Evolutionary conservation across 2,888 invertebrate species (phyloP).

Genomic region (Cheilosia variabilis): DNA sequence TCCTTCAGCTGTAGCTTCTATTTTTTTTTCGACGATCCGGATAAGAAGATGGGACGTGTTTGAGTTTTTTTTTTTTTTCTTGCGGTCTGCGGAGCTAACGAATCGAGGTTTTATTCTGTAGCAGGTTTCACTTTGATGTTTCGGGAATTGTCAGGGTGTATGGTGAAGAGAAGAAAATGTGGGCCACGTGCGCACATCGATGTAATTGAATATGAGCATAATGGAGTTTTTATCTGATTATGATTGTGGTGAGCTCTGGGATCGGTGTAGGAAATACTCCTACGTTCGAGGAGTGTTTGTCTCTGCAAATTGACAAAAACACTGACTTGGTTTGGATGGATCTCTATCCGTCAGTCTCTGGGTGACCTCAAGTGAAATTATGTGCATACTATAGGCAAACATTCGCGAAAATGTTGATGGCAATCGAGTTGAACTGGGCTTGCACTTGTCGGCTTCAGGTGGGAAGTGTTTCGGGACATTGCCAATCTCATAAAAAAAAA

Average conservation of each 20-base stretch:
- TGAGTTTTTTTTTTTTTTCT: no score
- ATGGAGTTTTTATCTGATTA: slow-evolving; percentile 1
- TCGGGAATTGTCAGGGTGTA: neutral
- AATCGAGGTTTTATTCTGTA: neutral
- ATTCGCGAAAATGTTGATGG: no score
- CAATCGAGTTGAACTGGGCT: no score
- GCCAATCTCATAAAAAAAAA: no score
- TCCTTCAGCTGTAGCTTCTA: neutral
- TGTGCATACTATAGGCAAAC: no score
- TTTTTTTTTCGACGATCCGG: neutral
- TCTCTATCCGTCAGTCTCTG: no score
- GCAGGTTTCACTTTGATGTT: neutral
- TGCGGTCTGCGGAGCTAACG: neutral
- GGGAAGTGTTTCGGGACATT: no score
- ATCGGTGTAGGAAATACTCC: neutral
- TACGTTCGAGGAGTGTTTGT: no score
- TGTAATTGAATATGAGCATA: neutral
- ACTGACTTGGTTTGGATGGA: no score
- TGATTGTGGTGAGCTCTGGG: neutral
- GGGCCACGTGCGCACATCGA: neutral
- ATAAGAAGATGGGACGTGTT: neutral
- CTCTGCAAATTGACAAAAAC: neutral
- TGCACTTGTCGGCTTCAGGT: no score
- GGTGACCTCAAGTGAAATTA: no score
- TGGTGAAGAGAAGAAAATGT: no score